Percentiles rank a stretch among this genome's conserved stretches.
Evolutionary conservation across 2,113 vertebrate species (phyloP).

Genomic region (Rhinopithecus roxellana): DNA sequence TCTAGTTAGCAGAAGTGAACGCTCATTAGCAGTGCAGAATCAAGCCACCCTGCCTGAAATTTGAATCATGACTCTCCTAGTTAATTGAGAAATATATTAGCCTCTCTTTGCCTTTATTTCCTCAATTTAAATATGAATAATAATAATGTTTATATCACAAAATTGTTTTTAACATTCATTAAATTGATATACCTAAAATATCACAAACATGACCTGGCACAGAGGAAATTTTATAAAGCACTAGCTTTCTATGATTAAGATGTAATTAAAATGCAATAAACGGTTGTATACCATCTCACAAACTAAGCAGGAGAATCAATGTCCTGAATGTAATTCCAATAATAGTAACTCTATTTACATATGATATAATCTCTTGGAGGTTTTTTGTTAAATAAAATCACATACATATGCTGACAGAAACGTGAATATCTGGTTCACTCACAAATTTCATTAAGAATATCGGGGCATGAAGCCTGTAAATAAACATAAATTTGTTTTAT

Average conservation of each 20-base stretch:
- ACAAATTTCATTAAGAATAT: neutral
- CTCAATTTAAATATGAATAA: neutral
- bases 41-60: neutral
- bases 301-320: neutral
- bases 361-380: neutral
- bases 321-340: neutral
- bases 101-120: neutral
- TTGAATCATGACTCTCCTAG: neutral
- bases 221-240: neutral
- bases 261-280: neutral
- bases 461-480: neutral
- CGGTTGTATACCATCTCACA: neutral
- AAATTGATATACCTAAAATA: neutral
- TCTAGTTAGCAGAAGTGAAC: neutral
- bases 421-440: neutral
- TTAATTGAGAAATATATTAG: neutral
- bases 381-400: slow-evolving; percentile 5
- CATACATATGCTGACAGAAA: neutral
- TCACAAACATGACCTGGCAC: neutral
- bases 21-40: neutral
- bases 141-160: neutral
- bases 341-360: neutral
- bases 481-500: neutral
- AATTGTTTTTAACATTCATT: neutral
- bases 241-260: neutral